Evolutionary conservation across 2,888 invertebrate species (phyloP).

Genomic region (Dynastes grantii): DNA sequence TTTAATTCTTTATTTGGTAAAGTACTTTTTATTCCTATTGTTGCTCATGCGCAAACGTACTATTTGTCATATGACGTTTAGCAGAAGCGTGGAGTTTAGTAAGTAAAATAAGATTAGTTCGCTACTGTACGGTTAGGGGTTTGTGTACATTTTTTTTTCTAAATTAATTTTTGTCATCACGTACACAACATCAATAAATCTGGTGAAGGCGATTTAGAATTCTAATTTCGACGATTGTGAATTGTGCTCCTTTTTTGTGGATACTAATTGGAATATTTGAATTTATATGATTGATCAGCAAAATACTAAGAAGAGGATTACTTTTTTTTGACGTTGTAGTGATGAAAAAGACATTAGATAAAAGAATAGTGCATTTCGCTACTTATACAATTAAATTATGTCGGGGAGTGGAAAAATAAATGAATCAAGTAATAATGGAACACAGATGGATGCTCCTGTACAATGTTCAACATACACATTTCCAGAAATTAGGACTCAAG

Average conservation of each 20-base stretch:
- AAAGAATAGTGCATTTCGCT: constrained; percentile 15
- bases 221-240: constrained; percentile 18
- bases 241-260: constrained; percentile 21
- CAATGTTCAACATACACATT: constrained; percentile 69
- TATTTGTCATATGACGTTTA: constrained; percentile 51
- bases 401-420: constrained; percentile 50
- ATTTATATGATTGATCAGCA: no score
- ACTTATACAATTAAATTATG: constrained; percentile 40
- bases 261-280: background rate
- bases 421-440: constrained; percentile 54
- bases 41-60: constrained; percentile 33
- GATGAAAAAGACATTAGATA: constrained; percentile 43
- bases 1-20: no score
- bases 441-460: constrained; percentile 55
- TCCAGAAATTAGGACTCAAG: constrained; percentile 65
- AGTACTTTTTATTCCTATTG: background rate
- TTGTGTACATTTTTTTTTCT: constrained; percentile 24
- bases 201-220: constrained; percentile 8
- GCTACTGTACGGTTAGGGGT: constrained; percentile 30
- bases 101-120: constrained; percentile 43
- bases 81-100: constrained; percentile 37
- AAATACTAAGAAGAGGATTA: background rate
- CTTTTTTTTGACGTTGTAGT: constrained; percentile 27
- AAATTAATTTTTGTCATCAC: constrained; percentile 25
- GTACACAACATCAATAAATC: constrained; percentile 31